These are phyloP conservation scores for Amphiura filiformis DNA, from an alignment of 35 echinoderm and acorn worm genomes.

Conservation along the genomic window DNA sequence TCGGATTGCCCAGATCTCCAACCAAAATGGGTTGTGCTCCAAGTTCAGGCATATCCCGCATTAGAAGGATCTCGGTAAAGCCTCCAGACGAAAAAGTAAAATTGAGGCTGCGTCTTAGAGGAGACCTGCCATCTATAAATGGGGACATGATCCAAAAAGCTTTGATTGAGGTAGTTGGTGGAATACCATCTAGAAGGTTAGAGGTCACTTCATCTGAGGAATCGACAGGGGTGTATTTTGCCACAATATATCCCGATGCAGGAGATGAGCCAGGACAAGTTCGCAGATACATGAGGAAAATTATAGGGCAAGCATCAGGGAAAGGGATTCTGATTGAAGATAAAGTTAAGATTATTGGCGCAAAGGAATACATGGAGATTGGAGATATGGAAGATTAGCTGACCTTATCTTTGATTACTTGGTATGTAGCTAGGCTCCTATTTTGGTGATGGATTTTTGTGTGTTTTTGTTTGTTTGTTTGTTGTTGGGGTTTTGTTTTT, in stretches of 20 bases:
- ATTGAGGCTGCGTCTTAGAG: neutral
- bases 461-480: no score
- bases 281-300: neutral
- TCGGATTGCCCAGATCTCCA: no score
- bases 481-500: no score
- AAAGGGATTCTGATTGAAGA: neutral
- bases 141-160: neutral
- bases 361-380: neutral
- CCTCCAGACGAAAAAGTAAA: neutral
- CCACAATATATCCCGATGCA: neutral
- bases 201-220: neutral
- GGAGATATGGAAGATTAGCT: neutral
- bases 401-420: no score
- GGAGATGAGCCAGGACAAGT: neutral
- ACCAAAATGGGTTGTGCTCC: neutral
- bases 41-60: neutral
- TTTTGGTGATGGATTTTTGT: no score
- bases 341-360: neutral
- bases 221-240: neutral
- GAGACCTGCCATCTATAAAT: neutral
- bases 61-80: neutral
- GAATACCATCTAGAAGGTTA: neutral
- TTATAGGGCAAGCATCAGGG: neutral
- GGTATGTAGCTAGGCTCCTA: no score
- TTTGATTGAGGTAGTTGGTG: neutral